Conservation (phyloP, 2,113 vertebrate genomes). For the Piaya cayana region DNA sequence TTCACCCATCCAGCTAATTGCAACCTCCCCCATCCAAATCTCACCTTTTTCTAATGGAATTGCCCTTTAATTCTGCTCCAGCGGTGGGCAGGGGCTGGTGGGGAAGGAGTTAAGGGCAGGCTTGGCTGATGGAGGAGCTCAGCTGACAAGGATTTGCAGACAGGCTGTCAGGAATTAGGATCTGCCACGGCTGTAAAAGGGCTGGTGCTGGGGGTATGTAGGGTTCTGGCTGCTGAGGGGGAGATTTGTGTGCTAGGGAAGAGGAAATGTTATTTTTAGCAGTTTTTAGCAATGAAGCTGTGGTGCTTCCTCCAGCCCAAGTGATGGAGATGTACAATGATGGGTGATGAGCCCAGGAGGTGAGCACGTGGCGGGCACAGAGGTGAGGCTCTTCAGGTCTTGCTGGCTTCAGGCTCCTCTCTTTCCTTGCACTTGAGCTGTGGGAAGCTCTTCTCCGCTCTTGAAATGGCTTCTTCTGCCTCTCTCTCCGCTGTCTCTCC, state of each 20-base stretch:
- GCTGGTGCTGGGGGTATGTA: rapidly evolving
- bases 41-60: not conserved
- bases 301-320: rapidly evolving
- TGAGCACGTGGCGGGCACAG: rapidly evolving
- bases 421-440: not conserved
- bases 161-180: not conserved
- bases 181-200: not conserved
- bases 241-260: not conserved
- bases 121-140: not conserved
- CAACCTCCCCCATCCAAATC: rapidly evolving
- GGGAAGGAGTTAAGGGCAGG: not conserved
- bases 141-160: not conserved
- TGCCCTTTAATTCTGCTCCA: no score
- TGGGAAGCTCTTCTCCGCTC: not conserved
- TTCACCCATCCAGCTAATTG: rapidly evolving
- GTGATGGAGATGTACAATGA: rapidly evolving
- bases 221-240: rapidly evolving
- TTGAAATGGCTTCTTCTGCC: not conserved
- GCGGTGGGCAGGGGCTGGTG: not conserved
- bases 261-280: not conserved
- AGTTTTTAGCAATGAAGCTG: not conserved
- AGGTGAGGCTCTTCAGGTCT: not conserved
- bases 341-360: not conserved
- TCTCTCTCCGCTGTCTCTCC: not conserved
- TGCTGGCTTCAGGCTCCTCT: not conserved